Conservation (phyloP, 2,888 invertebrate species). For the Mimumesa dahlbomi region DNA sequence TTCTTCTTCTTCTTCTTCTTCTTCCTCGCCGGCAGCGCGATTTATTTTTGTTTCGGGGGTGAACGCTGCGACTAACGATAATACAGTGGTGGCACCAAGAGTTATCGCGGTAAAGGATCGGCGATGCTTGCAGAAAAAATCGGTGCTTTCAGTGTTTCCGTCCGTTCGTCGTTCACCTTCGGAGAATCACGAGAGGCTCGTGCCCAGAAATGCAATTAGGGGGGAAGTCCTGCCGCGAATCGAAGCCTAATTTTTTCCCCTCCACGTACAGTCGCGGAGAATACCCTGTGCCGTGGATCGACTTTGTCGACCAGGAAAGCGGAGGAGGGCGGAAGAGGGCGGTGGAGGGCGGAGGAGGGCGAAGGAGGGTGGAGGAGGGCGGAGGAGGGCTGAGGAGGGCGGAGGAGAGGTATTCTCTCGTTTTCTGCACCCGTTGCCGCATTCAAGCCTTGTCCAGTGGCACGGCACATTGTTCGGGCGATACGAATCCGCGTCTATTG, state of each 20-base stretch:
- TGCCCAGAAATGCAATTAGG: conserved; percentile 59
- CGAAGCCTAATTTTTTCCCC: conserved; percentile 53
- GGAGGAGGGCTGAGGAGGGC: background rate
- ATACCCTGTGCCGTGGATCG: background rate
- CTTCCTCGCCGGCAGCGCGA: too few species aligned
- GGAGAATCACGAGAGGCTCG: conserved; percentile 28
- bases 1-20: too few species aligned
- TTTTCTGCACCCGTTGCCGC: conserved; percentile 35
- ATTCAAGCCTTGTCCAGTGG: conserved; percentile 56
- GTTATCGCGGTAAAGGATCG: too few species aligned
- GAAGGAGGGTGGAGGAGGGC: background rate
- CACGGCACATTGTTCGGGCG: conserved; percentile 56
- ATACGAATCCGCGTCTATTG: conserved; percentile 62
- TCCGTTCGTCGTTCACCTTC: too few species aligned
- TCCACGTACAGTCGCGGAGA: background rate
- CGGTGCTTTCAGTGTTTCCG: too few species aligned
- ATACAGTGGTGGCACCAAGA: too few species aligned
- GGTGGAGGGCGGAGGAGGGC: background rate
- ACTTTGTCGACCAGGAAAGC: too few species aligned
- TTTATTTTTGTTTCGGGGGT: too few species aligned
- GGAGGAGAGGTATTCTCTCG: conserved; percentile 32
- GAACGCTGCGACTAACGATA: too few species aligned
- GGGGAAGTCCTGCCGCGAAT: conserved; percentile 49
- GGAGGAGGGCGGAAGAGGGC: background rate
- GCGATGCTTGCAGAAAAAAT: too few species aligned